Evolutionary conservation across 2,113 vertebrate species (phyloP).

Genomic region (Fregata magnificens): DNA sequence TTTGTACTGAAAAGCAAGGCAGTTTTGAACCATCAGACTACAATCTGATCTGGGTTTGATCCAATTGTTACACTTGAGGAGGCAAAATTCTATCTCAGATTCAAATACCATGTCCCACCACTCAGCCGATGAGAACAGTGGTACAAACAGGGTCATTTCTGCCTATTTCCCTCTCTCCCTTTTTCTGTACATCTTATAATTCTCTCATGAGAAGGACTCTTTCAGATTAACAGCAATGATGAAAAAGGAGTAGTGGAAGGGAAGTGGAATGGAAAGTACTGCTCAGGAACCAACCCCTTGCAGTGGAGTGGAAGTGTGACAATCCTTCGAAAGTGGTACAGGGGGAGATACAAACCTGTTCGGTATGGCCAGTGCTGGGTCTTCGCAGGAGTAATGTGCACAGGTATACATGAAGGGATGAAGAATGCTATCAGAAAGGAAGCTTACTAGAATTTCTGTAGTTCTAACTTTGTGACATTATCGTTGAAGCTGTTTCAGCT

Average conservation of each 20-base stretch:
- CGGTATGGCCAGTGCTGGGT: conserved; percentile 86
- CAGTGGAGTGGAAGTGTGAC: conserved; percentile 75
- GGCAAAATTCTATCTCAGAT: neutral
- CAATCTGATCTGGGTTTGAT: neutral
- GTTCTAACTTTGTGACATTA: neutral
- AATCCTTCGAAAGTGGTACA: conserved; percentile 73
- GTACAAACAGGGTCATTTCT: neutral
- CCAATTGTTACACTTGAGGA: neutral
- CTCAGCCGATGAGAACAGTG: neutral
- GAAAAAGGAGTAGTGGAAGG: conserved; percentile 82
- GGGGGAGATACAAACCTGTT: conserved; percentile 41
- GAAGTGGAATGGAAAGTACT: conserved; percentile 47
- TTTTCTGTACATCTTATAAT: neutral
- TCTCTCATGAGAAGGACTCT: neutral
- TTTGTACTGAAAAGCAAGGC: neutral
- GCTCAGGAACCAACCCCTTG: conserved; percentile 40
- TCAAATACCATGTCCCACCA: neutral
- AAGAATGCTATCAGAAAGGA: neutral
- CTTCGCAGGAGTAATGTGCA: conserved; percentile 80
- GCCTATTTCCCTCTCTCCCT: neutral
- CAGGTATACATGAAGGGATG: conserved; percentile 56
- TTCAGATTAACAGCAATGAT: conserved; percentile 83
- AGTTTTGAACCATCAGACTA: neutral
- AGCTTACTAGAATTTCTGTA: neutral
- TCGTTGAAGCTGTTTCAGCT: neutral